Conservation (phyloP, 2,888 invertebrate genomes). For the Chloromyia formosa region DNA sequence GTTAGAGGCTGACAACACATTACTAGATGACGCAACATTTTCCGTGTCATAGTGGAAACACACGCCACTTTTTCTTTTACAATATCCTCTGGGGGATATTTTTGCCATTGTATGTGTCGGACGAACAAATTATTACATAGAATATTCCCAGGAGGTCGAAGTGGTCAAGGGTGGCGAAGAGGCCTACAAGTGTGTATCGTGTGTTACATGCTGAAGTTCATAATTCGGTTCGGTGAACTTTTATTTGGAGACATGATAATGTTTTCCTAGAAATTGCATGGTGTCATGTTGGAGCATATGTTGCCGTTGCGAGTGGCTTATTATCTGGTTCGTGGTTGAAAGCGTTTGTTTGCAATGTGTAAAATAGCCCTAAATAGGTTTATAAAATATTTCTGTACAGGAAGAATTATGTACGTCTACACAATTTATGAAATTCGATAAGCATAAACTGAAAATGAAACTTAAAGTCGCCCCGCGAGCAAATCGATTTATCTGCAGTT, state of each 20-base stretch:
- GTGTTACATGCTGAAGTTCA: too few relatives aligned
- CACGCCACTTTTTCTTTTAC: conserved; percentile 15
- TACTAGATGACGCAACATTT: conserved; percentile 8
- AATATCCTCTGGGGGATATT: conserved; percentile 4
- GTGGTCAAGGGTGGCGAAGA: neutral
- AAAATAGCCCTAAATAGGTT: too few relatives aligned
- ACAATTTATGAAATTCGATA: too few relatives aligned
- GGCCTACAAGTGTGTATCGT: neutral
- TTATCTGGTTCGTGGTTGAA: too few relatives aligned
- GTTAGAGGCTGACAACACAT: conserved; percentile 29
- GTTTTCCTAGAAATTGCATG: neutral
- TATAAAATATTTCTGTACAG: too few relatives aligned
- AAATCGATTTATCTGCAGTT: too few relatives aligned
- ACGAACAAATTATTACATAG: conserved; percentile 8
- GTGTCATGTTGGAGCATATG: conserved; percentile 7
- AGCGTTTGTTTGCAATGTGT: too few relatives aligned
- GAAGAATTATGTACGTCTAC: too few relatives aligned
- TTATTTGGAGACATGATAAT: neutral
- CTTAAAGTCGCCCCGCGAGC: too few relatives aligned
- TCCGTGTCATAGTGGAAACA: neutral
- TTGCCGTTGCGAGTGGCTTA: too few relatives aligned
- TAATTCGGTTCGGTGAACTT: conserved; percentile 22
- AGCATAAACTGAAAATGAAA: too few relatives aligned
- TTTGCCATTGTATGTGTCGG: conserved; percentile 16
- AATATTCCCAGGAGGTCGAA: neutral